A percentile compares a stretch with the other conserved stretches of the same genome.
phyloP scores from a whole-genome alignment of 2,888 invertebrate genomes.

The Lasioglossum morio region DNA sequence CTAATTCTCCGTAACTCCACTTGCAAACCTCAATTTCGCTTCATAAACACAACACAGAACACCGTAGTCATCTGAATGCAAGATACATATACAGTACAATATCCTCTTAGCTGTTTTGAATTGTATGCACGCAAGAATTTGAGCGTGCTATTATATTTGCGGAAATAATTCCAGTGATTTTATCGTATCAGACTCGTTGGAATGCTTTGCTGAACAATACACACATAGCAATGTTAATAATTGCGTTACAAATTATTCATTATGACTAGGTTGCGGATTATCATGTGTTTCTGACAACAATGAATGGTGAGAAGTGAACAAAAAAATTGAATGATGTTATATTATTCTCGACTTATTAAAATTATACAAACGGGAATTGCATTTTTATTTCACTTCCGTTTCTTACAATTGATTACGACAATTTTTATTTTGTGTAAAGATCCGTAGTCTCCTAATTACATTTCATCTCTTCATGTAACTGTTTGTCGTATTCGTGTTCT shows the following conservation, averaged over 20 bases:
- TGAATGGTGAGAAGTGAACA: no score
- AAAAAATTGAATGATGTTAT: no score
- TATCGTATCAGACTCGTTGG: no score
- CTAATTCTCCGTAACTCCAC: constrained; percentile 4
- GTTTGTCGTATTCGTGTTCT: not conserved
- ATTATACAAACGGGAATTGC: no score
- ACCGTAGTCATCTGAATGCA: not conserved
- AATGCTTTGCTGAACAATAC: not conserved
- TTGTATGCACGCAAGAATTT: not conserved
- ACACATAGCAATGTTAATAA: not conserved
- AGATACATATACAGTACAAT: not conserved
- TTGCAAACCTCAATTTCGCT: constrained; percentile 1
- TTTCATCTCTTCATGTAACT: not conserved
- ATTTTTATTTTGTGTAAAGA: not conserved
- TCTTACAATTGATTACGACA: no score
- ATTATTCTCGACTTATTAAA: no score
- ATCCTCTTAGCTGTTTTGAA: not conserved
- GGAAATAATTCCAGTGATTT: not conserved
- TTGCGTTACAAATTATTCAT: not conserved
- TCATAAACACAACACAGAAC: not conserved
- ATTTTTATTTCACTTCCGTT: no score
- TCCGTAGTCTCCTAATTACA: not conserved
- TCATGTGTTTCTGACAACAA: no score
- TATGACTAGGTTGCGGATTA: no score
- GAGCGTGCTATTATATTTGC: not conserved